These are phyloP conservation scores for Paramisgurnus dabryanus DNA, from an alignment of 2,113 vertebrate species.

Conservation along the genomic window DNA sequence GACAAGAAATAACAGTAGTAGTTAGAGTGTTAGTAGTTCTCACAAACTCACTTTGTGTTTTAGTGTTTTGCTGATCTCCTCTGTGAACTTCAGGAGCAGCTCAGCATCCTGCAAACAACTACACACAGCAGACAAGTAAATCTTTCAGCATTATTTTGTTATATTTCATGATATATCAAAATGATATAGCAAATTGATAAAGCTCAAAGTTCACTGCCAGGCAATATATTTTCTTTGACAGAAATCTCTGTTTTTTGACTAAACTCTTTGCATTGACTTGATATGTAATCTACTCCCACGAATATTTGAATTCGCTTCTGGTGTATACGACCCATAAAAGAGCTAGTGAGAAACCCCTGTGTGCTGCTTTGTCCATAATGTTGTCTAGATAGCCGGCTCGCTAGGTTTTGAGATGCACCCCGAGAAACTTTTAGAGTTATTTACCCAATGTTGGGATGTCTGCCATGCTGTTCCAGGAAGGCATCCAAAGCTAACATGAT, in stretches of 20 bases:
- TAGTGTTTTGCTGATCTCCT: conserved; percentile 80
- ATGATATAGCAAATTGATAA: too few species aligned
- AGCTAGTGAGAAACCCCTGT: too few species aligned
- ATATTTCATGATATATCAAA: not conserved
- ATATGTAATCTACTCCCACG: too few species aligned
- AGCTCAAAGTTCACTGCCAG: too few species aligned
- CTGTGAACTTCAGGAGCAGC: conserved; percentile 83
- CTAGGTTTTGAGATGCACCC: not conserved
- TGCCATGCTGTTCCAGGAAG: conserved; percentile 85
- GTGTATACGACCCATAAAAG: too few species aligned
- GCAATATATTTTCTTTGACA: too few species aligned
- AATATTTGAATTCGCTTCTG: too few species aligned
- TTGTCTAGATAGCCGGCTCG: not conserved
- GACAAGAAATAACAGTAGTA: not conserved
- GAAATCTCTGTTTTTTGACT: too few species aligned
- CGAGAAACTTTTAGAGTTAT: not conserved
- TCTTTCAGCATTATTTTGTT: not conserved
- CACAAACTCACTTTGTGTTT: conserved; percentile 79
- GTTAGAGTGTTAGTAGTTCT: too few species aligned
- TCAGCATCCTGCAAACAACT: conserved; percentile 91
- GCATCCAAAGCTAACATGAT: conserved; percentile 89
- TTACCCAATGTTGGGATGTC: conserved; percentile 88
- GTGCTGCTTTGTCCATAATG: too few species aligned
- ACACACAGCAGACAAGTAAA: conserved; percentile 24
- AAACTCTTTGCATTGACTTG: too few species aligned